Evolutionary conservation across 2,888 invertebrate species (phyloP), one percentile per base, ranked within the genome.

Genomic region (Sphaerophoria taeniata): DNA sequence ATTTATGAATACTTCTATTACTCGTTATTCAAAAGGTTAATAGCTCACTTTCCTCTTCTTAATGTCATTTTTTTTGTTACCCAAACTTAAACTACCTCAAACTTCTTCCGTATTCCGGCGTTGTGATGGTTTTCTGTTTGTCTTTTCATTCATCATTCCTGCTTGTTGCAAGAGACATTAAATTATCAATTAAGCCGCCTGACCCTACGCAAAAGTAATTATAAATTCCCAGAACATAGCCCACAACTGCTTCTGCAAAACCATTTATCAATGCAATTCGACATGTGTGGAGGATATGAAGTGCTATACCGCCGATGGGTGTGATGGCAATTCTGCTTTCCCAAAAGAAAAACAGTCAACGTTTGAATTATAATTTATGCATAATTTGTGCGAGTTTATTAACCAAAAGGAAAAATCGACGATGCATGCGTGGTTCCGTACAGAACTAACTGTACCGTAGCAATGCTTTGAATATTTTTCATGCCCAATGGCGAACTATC

Each of bases 401-500:
- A 49, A 43, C 11, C 47, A 33, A 24, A 24, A 60, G 43, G 9
- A 36, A 65, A 65, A 34, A 65, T 3, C 53, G 45, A 47, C 43
- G 82, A 76, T 36, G 71, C 60, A 43, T 63, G 67, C 7, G 39
- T 34, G 53, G 88, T 88, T 51, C 88, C 88, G 72, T 87, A 80
- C 16, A 88, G 72, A 55, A 83, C 80, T 67, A 88, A 78, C 67
- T 83, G 81, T 78, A 87, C 83, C 49, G 77, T 47, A 24, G 76
- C 87, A 58, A 88, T 81, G 39, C 34, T 67, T 55, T 47, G 71
- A 60, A 84, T 75, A 71, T 84, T 84, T 51, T 43, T 43, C 43
- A 43, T 72, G 55, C 55, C 72, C 9, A 84, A 33, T 49, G 80
- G 43, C 47, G 84, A 72, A 7, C 39, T 78, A 87, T 94, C 94